phyloP scores from a whole-genome alignment of 2,113 vertebrate species.

The Hyperoodon ampullatus region DNA sequence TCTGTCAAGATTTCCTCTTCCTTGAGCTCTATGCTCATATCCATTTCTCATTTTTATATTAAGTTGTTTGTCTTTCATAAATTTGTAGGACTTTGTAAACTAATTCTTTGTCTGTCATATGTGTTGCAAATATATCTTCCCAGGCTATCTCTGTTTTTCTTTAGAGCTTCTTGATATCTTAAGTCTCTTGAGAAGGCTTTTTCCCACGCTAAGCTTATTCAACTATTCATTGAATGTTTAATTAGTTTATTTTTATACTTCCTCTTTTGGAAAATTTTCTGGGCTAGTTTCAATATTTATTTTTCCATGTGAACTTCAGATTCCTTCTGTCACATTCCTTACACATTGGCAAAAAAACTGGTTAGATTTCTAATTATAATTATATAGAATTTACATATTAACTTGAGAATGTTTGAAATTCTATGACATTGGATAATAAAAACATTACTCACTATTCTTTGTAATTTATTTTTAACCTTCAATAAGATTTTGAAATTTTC shows the following conservation, averaged over 20 bases:
- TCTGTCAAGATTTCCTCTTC: not conserved
- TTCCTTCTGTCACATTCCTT: not conserved
- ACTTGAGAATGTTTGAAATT: not conserved
- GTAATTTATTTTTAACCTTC: not conserved
- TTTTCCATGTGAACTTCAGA: slow-evolving; percentile 41
- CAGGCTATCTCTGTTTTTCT: not conserved
- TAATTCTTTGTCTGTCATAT: not conserved
- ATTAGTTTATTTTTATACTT: slow-evolving; percentile 36
- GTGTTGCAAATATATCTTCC: not conserved
- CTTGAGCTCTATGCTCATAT: not conserved
- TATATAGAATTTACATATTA: not conserved
- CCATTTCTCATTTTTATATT: not conserved
- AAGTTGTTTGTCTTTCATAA: not conserved
- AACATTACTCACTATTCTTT: not conserved
- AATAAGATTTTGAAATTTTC: not conserved
- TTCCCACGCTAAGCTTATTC: not conserved
- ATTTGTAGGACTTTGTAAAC: not conserved
- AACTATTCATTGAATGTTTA: slow-evolving; percentile 10
- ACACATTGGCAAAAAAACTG: not conserved
- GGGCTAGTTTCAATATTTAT: slow-evolving; percentile 40
- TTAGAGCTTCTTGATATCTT: not conserved
- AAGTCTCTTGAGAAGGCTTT: not conserved
- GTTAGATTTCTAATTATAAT: not conserved
- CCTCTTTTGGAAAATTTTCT: slow-evolving; percentile 21
- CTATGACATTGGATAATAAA: not conserved